Evolutionary conservation across 2,888 invertebrate species (phyloP).

Genomic region (Eupeodes latifasciatus): DNA sequence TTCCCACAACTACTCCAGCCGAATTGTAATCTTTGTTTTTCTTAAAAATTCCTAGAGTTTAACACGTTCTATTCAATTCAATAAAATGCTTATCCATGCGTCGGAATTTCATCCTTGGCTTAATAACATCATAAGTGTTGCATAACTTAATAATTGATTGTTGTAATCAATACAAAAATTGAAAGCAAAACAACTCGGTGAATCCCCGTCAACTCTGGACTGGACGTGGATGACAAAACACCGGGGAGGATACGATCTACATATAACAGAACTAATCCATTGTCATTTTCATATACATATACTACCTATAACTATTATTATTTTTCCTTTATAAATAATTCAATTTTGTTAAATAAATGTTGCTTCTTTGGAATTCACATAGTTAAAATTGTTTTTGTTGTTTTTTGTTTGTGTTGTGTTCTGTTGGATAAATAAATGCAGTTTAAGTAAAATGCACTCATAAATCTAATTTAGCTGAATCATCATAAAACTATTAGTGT

Average conservation of each 20-base stretch:
- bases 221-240: neutral
- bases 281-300: neutral
- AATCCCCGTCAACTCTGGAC: neutral
- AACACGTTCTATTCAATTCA: slow-evolving; percentile 2
- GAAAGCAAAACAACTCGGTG: neutral
- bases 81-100: slow-evolving; percentile 11
- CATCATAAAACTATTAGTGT: neutral
- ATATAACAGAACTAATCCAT: neutral
- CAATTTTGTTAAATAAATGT: neutral
- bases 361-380: neutral
- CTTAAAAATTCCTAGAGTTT: neutral
- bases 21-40: slow-evolving; percentile 20
- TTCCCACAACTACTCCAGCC: neutral
- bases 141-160: slow-evolving; percentile 18
- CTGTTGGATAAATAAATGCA: neutral
- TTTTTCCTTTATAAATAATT: neutral
- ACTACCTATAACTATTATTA: too few relatives aligned
- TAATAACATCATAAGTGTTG: slow-evolving; percentile 4
- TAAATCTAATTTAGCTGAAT: slow-evolving; percentile 16
- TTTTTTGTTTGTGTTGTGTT: neutral
- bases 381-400: neutral
- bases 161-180: slow-evolving; percentile 9
- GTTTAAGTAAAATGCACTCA: neutral
- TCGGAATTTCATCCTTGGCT: slow-evolving; percentile 6
- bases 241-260: neutral